These are phyloP conservation scores for Squalus acanthias DNA, from an alignment of 2,797 vertebrate genomes.

Conservation along the genomic window DNA sequence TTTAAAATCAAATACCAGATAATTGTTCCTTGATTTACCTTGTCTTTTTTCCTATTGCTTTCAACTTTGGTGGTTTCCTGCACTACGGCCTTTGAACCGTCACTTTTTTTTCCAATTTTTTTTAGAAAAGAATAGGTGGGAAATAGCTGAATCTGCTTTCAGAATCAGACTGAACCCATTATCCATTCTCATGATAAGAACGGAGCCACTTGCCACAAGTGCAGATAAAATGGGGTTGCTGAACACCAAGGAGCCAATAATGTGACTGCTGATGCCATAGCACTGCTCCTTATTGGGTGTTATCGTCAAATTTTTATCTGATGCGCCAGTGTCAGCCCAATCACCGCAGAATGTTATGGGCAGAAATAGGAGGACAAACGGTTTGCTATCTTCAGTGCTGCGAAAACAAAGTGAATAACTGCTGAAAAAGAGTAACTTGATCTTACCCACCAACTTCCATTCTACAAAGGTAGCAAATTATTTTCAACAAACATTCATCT, in stretches of 20 bases:
- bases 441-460: background rate
- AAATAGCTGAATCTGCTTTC: background rate
- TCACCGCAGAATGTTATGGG: background rate
- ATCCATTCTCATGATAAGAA: background rate
- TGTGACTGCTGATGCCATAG: background rate
- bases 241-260: background rate
- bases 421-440: background rate
- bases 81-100: background rate
- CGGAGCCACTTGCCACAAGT: background rate
- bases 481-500: background rate
- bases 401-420: background rate
- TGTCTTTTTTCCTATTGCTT: background rate
- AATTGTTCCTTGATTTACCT: background rate
- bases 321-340: background rate
- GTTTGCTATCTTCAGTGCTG: constrained; percentile 9
- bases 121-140: background rate
- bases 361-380: background rate
- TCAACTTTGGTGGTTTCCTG: background rate
- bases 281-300: background rate
- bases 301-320: background rate
- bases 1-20: background rate
- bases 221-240: background rate
- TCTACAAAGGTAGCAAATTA: background rate
- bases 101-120: background rate
- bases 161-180: background rate